Conservation (phyloP, 2,113 vertebrate species). For the Agapornis roseicollis region DNA sequence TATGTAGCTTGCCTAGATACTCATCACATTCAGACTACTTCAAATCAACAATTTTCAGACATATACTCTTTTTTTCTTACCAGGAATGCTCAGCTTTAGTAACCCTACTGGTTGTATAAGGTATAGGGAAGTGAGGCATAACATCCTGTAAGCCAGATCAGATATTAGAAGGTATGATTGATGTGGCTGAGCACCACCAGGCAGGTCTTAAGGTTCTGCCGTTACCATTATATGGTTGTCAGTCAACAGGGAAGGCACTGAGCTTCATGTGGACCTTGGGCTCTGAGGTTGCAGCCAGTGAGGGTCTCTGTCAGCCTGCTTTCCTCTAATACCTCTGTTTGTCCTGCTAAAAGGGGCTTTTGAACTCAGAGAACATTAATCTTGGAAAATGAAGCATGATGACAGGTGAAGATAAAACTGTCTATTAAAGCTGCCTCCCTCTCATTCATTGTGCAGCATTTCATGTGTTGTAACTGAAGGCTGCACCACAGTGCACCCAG, state of each 20-base stretch:
- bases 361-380: not conserved
- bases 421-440: not conserved
- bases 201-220: not conserved
- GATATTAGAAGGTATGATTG: not conserved
- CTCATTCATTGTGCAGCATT: not conserved
- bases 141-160: not conserved
- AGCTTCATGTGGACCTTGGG: accelerated
- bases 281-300: not conserved
- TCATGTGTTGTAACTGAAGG: not conserved
- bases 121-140: not conserved
- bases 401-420: not conserved
- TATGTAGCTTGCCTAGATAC: not conserved
- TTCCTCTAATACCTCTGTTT: accelerated
- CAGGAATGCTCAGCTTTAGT: not conserved
- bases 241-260: not conserved
- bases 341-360: not conserved
- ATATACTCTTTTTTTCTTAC: not conserved
- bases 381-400: not conserved
- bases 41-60: not conserved
- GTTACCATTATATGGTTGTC: not conserved
- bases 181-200: not conserved
- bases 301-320: not conserved
- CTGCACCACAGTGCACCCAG: not conserved
- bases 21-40: not conserved
- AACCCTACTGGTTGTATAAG: not conserved